phyloP scores from a whole-genome alignment of 2,888 invertebrate species.

The Petrophora chlorosata region DNA sequence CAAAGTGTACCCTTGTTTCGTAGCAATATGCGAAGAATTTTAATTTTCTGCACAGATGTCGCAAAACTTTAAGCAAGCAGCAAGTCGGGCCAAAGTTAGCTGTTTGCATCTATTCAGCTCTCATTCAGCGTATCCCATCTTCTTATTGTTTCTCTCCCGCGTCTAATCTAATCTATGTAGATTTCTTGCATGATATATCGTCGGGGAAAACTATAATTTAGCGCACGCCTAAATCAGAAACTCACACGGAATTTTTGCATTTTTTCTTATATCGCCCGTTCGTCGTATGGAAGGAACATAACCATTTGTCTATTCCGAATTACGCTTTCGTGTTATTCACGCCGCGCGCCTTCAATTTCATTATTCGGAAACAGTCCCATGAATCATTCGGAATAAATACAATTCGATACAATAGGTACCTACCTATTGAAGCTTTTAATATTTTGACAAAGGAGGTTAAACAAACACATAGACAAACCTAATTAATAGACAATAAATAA shows the following conservation, averaged over 20 bases:
- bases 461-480: too few relatives aligned
- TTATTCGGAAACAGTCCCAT: too few relatives aligned
- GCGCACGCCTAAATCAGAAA: constrained; percentile 1
- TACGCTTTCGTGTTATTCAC: neutral
- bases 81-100: neutral
- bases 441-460: too few relatives aligned
- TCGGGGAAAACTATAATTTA: constrained; percentile 6
- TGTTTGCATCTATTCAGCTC: neutral
- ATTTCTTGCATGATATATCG: constrained; percentile 3
- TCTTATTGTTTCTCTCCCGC: neutral
- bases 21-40: neutral
- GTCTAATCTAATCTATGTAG: constrained; percentile 2
- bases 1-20: neutral
- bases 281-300: neutral
- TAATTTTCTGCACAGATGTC: neutral
- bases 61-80: neutral
- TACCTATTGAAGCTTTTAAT: too few relatives aligned
- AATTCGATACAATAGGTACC: too few relatives aligned
- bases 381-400: too few relatives aligned
- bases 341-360: neutral
- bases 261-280: neutral
- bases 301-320: constrained; percentile 5
- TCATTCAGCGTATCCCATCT: neutral
- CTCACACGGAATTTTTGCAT: constrained; percentile 3
- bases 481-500: too few relatives aligned